phyloP scores from a whole-genome alignment of 2,797 vertebrate genomes.

The Clarias fuscus region DNA sequence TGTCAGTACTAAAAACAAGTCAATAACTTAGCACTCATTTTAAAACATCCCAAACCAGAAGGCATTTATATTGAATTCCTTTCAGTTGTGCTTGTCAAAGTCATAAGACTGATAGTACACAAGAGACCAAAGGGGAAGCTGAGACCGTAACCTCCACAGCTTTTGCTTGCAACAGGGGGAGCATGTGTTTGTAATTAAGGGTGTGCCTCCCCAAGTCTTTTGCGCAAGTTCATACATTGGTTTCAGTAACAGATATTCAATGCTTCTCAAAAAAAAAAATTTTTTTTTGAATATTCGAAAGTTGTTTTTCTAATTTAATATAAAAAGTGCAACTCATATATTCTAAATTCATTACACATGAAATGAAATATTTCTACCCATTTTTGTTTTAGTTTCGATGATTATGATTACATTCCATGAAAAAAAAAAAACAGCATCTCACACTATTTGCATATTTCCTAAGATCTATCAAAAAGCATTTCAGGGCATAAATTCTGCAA shows the following conservation, averaged over 20 bases:
- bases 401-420: no score
- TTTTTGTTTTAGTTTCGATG: no score
- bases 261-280: not conserved
- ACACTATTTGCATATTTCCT: no score
- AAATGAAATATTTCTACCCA: no score
- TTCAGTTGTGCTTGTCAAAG: slow-evolving; percentile 16
- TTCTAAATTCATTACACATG: no score
- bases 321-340: no score
- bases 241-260: not conserved
- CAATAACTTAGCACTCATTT: not conserved
- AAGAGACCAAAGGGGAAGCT: slow-evolving; percentile 26
- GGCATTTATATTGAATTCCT: slow-evolving; percentile 23
- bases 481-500: no score
- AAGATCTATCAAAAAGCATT: no score
- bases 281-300: not conserved
- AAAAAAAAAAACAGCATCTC: no score
- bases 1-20: not conserved
- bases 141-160: not conserved
- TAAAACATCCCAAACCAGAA: not conserved
- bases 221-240: not conserved
- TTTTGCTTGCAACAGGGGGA: not conserved
- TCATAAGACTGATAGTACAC: slow-evolving; percentile 29
- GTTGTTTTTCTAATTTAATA: no score
- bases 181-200: slow-evolving; percentile 28
- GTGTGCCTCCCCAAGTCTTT: not conserved